Conservation (phyloP, 2,113 vertebrate species). For the Merops nubicus region DNA sequence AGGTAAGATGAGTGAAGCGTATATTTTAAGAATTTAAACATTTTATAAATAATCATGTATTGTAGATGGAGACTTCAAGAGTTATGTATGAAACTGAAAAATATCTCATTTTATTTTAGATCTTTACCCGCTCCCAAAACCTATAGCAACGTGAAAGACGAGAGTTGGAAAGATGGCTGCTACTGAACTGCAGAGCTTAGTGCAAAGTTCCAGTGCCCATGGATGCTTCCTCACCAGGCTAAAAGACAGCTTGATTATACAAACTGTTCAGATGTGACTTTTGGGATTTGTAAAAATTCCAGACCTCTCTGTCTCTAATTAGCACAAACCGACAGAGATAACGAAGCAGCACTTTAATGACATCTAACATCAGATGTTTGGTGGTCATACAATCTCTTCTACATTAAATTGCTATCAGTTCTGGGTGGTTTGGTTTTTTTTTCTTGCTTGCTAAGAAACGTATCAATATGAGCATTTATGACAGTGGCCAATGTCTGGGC, state of each 20-base stretch:
- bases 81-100: background rate
- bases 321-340: slow-evolving; percentile 83
- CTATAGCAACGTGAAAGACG: slow-evolving; percentile 86
- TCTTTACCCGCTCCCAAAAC: slow-evolving; percentile 90
- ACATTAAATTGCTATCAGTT: slow-evolving; percentile 68
- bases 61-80: background rate
- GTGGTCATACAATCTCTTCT: slow-evolving; percentile 80
- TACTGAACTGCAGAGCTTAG: slow-evolving; percentile 81
- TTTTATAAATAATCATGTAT: background rate
- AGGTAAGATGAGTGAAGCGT: background rate
- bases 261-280: slow-evolving; percentile 78
- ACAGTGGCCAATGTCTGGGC: slow-evolving; percentile 75
- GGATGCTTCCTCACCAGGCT: slow-evolving; percentile 73
- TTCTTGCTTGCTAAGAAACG: slow-evolving; percentile 70
- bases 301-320: slow-evolving; percentile 81
- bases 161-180: slow-evolving; percentile 98
- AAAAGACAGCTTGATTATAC: slow-evolving; percentile 71
- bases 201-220: slow-evolving; percentile 67
- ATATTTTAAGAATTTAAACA: background rate
- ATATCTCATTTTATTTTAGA: slow-evolving; percentile 75
- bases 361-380: slow-evolving; percentile 82
- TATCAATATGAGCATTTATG: slow-evolving; percentile 70
- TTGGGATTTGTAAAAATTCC: slow-evolving; percentile 76
- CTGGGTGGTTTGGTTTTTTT: slow-evolving; percentile 7
- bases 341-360: slow-evolving; percentile 96